Conservation (phyloP, 2,888 invertebrate genomes). For the Nowickia ferox region DNA sequence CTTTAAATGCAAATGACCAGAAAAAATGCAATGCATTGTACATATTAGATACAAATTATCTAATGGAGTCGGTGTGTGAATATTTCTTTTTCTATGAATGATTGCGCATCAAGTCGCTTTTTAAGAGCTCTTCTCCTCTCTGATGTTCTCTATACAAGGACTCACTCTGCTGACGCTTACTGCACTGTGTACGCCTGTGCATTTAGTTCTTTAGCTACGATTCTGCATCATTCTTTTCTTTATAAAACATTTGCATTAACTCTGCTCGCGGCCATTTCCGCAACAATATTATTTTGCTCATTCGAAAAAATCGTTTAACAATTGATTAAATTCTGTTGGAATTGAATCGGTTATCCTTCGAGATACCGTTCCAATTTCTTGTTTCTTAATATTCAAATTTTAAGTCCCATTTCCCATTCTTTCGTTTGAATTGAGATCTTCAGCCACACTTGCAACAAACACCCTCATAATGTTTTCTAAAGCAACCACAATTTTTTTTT, state of each 20-base stretch:
- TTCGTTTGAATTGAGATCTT: background rate
- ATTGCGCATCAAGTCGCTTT: background rate
- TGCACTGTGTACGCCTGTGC: no score
- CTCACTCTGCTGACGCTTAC: no score
- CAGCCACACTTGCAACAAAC: background rate
- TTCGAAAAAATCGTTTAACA: no score
- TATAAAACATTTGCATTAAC: no score
- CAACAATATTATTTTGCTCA: no score
- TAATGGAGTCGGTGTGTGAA: conserved; percentile 45
- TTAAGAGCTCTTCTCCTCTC: background rate
- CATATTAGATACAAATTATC: conserved; percentile 38
- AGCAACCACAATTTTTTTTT: background rate
- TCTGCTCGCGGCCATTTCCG: no score
- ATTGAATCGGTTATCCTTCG: no score
- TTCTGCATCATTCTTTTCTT: no score
- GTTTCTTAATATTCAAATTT: background rate
- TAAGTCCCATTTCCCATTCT: background rate
- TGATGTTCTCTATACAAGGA: no score
- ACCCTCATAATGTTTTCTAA: background rate
- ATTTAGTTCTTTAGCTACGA: no score
- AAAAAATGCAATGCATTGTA: conserved; percentile 3
- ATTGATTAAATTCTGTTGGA: no score
- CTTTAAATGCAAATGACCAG: conserved; percentile 49
- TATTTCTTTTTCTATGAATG: background rate
- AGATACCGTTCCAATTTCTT: no score